A percentile compares a stretch with the other conserved stretches of the same genome.
phyloP scores from a whole-genome alignment of 2,797 vertebrate genomes.

The Urosaurus nigricauda region DNA sequence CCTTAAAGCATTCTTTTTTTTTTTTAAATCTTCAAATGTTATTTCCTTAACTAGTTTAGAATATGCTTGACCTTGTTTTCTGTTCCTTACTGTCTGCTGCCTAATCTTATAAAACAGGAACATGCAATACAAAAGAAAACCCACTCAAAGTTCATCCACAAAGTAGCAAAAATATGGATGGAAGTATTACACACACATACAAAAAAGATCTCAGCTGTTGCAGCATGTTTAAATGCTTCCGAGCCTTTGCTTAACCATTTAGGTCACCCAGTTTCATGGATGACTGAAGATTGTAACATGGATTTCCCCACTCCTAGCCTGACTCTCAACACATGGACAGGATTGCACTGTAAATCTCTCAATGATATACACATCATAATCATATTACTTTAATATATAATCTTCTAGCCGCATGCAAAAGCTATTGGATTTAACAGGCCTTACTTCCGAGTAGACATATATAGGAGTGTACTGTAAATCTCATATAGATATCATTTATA shows the following conservation, averaged over 20 bases:
- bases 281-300: neutral
- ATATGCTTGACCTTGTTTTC: neutral
- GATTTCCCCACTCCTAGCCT: neutral
- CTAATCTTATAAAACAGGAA: neutral
- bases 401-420: neutral
- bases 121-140: neutral
- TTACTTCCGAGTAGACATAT: neutral
- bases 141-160: neutral
- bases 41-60: too few relatives aligned
- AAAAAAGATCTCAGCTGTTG: neutral
- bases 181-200: neutral
- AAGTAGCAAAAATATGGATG: neutral
- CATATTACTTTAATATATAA: constrained; percentile 23
- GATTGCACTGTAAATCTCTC: neutral
- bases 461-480: neutral
- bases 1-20: too few relatives aligned
- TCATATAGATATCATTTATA: constrained; percentile 16
- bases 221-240: neutral
- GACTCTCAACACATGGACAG: neutral
- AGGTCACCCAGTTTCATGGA: neutral
- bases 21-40: too few relatives aligned
- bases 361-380: neutral
- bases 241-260: neutral
- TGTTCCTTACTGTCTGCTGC: neutral
- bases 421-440: neutral